A percentile compares a stretch with the other conserved stretches of the same genome.
phyloP scores from a whole-genome alignment of 2,797 vertebrate genomes.

The Limnodromus scolopaceus region DNA sequence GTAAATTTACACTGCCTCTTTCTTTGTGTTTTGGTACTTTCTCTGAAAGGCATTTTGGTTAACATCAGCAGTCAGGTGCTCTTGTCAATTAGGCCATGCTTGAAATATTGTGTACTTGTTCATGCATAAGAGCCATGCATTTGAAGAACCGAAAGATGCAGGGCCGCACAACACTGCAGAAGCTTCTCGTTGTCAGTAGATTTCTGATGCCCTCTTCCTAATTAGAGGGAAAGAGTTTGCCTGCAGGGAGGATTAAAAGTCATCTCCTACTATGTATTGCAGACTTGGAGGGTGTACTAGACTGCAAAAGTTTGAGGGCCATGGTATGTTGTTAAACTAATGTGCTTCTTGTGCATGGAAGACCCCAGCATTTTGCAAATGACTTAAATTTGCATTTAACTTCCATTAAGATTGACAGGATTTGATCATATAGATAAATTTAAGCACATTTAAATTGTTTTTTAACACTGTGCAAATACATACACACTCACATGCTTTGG shows the following conservation, averaged over 20 bases:
- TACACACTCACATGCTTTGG: background rate
- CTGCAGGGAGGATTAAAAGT: background rate
- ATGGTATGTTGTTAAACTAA: background rate
- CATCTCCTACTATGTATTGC: background rate
- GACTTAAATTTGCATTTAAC: background rate
- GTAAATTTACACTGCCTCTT: background rate
- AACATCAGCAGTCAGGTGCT: slow-evolving; percentile 26
- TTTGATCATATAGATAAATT: background rate
- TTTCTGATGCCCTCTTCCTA: background rate
- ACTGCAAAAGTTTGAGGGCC: background rate
- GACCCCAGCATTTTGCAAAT: background rate
- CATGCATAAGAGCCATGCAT: background rate
- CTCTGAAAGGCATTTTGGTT: slow-evolving; percentile 37
- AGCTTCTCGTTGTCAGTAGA: background rate
- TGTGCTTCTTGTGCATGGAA: background rate
- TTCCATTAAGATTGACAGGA: background rate
- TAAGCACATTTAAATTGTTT: background rate
- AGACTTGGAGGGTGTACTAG: background rate
- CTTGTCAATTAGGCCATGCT: background rate
- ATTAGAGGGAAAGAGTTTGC: background rate
- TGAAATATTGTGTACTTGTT: background rate
- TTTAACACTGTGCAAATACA: background rate
- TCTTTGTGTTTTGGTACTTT: background rate
- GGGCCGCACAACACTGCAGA: background rate
- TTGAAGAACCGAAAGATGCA: background rate